These are phyloP conservation scores for Loxodonta africana DNA, from an alignment of 2,113 vertebrate genomes.

Conservation along the genomic window DNA sequence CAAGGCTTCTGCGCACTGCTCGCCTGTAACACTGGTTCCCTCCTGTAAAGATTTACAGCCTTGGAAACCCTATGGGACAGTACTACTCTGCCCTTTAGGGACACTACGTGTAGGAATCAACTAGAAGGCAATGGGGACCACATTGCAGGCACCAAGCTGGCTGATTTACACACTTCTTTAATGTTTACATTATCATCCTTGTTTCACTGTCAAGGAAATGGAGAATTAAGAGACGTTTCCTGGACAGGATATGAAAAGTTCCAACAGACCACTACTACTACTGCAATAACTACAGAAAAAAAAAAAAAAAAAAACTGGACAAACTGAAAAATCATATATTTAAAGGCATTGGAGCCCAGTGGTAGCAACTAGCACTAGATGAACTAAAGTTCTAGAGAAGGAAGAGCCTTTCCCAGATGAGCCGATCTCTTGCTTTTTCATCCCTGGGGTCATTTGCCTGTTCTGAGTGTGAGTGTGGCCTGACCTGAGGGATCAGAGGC, in stretches of 20 bases:
- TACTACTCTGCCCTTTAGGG: too few relatives aligned
- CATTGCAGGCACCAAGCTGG: background rate
- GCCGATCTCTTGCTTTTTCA: background rate
- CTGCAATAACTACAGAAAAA: background rate
- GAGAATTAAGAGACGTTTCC: background rate
- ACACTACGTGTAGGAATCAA: too few relatives aligned
- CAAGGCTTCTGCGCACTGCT: too few relatives aligned
- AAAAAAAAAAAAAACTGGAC: background rate
- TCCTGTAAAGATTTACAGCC: background rate
- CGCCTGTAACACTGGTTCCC: too few relatives aligned
- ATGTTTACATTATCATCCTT: background rate
- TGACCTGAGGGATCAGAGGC: background rate
- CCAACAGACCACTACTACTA: background rate
- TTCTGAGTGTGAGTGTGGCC: background rate
- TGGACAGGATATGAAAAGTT: background rate
- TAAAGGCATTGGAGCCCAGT: background rate
- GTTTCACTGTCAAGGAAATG: background rate
- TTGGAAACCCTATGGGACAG: too few relatives aligned
- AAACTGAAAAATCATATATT: rapidly evolving
- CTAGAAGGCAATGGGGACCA: too few relatives aligned
- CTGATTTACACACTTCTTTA: background rate
- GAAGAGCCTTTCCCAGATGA: background rate
- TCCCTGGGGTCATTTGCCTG: background rate
- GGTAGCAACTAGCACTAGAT: background rate
- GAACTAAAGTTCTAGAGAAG: background rate